Evolutionary conservation across 2,797 vertebrate genomes (phyloP), one percentile per base, ranked within the genome.

Genomic region (Poecilia picta): DNA sequence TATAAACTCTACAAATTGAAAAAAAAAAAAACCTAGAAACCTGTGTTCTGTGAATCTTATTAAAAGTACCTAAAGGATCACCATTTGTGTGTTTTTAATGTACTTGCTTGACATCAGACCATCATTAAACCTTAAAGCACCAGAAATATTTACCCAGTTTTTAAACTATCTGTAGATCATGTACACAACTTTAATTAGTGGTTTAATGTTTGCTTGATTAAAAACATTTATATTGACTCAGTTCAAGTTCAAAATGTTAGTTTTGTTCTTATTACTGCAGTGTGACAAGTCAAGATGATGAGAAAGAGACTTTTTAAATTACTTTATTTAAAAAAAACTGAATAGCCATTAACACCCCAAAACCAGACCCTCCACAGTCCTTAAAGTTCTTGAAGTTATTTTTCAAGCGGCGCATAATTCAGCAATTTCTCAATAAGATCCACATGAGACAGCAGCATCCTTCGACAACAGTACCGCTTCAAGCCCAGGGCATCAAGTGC

Each of bases 371-470:
- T 25, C 36, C 5, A 53, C 72, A 81, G 86, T 85, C 83, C 75
- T 43, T 74, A 75, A 18, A 16, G 8, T 55, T 75, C 18, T 39
- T 80, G 3, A 3, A 36, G 33, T 53, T 49, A 98, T 91, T 98
- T 98, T 92, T 99, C 98, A 89, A 99, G 91, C 0, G 98, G 98
- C 0, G 97, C 97, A 10, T 99, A 99, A 95, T 99, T 99, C 92
- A 99, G 91, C 80, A 99, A 93, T 88, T 99, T 99, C 93, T 99
- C 98, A 73, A 99, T 99, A 76, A 99, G 97, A 94, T 99, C 98
- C 87, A 99, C 97, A 0, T 99, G 98, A 74, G 98, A 97, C 0
- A 99, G 96, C 70, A 99, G 96, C 98, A 99, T 99, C 83, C 98
- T 95, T 72, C 98, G 96, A 90, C 98, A 99, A 87, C 98, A 99